phyloP scores from a whole-genome alignment of 64 coral and sea anemone species.

The Montipora sp. region DNA sequence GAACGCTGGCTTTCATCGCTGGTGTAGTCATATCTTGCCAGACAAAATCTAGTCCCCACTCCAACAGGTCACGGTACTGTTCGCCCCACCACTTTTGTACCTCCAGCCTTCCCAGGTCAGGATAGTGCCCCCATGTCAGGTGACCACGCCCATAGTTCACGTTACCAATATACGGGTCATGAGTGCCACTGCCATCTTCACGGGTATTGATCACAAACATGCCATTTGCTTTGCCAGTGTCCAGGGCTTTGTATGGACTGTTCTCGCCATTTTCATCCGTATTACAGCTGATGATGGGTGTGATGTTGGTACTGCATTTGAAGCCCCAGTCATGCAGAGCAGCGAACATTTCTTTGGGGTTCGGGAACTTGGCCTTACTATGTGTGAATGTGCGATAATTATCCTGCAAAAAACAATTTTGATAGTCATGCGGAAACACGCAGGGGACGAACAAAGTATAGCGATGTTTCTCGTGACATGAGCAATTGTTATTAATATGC shows the following conservation, averaged over 20 bases:
- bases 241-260: conserved; percentile 76
- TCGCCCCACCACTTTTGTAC: conserved; percentile 85
- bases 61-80: conserved; percentile 79
- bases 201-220: conserved; percentile 71
- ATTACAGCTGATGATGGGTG: conserved; percentile 78
- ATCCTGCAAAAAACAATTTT: conserved; percentile 43
- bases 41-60: conserved; percentile 82
- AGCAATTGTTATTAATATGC: no score
- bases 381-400: conserved; percentile 85
- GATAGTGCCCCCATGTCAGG: conserved; percentile 82
- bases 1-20: conserved; percentile 83
- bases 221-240: conserved; percentile 50
- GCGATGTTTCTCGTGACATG: no score
- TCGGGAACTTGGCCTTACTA: conserved; percentile 77
- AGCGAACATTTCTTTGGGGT: conserved; percentile 83
- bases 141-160: conserved; percentile 86
- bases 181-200: conserved; percentile 71
- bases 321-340: conserved; percentile 78
- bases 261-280: conserved; percentile 61
- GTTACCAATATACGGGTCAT: conserved; percentile 68
- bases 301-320: conserved; percentile 77
- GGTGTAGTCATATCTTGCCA: conserved; percentile 92
- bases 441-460: no score
- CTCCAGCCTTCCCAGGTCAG: conserved; percentile 70
- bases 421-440: no score